phyloP scores from a whole-genome alignment of 1,140 invertebrate species.

The Neocloeon triangulifer region DNA sequence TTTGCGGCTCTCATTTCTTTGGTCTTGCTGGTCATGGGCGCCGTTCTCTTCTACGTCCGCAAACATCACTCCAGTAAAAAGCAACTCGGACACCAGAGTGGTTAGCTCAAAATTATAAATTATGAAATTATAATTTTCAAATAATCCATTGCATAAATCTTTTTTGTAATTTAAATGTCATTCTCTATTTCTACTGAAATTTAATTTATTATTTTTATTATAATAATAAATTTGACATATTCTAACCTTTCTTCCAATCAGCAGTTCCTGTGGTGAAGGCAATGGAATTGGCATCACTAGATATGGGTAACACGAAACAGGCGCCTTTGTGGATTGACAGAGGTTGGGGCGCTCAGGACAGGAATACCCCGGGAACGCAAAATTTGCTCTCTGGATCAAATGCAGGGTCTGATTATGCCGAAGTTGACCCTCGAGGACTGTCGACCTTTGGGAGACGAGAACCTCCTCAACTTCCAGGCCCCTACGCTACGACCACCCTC shows the following conservation, averaged over 20 bases:
- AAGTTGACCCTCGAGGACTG: slow-evolving; percentile 42
- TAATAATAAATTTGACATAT: not conserved
- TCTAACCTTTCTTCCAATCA: slow-evolving; percentile 1
- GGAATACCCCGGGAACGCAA: slow-evolving; percentile 11
- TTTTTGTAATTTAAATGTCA: not conserved
- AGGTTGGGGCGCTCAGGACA: slow-evolving; percentile 41
- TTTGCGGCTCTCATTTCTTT: no score
- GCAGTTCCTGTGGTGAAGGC: slow-evolving; percentile 35
- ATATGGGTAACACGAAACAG: slow-evolving; percentile 28
- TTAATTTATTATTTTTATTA: not conserved
- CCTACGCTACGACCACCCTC: slow-evolving; percentile 63
- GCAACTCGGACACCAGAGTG: slow-evolving; percentile 33
- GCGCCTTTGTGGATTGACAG: slow-evolving; percentile 52
- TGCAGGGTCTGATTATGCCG: slow-evolving; percentile 43
- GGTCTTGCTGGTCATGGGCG: slow-evolving; percentile 38
- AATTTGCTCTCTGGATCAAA: slow-evolving; percentile 4
- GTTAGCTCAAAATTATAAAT: slow-evolving; percentile 3
- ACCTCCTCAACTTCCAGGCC: slow-evolving; percentile 26
- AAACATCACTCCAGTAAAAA: slow-evolving; percentile 32
- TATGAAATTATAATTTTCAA: not conserved
- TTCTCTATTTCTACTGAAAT: not conserved
- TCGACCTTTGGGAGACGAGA: slow-evolving; percentile 2
- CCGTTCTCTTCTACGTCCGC: slow-evolving; percentile 37
- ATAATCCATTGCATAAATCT: not conserved
- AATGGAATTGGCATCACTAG: slow-evolving; percentile 29